Evolutionary conservation across 2,797 vertebrate species (phyloP), one percentile per base, ranked within the genome.

Genomic region (Petrocephalus sullivani): DNA sequence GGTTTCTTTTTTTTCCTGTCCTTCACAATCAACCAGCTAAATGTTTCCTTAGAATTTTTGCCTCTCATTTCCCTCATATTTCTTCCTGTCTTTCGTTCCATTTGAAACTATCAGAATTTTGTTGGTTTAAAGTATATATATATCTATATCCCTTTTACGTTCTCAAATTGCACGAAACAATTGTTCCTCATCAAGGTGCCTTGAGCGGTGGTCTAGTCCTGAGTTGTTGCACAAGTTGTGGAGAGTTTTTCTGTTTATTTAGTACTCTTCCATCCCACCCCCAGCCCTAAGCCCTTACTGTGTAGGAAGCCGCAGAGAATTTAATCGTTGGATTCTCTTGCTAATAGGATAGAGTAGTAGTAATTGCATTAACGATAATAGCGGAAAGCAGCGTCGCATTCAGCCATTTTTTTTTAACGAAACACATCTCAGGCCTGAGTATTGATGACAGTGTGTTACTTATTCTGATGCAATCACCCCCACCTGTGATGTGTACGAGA

Each of bases 151-250:
- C 95, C 95, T 91, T 94, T 95, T 95, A 94, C 95, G 94, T 96
- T 95, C 94, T 97, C 96, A 94, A 95, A 96, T 96, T 97, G 96
- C 97, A 97, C 95, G 95, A 96, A 96, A 95, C 95, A 96, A 92
- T 93, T 94, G 96, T 97, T 98, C 96, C 97, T 97, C 97, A 97
- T 99, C 96, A 92, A 98, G 97, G 98, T 98, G 98, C 97, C 98
- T 98, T 98, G 97, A 97, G 97, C 97, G 96, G 95, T 95, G 95
- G 95, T 97, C 96, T 96, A 95, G 96, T 97, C 96, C 97, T 95
- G 95, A 97, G 96, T 95, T 95, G 96, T 96, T 96, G 96, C 96
- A 96, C 96, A 94, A 94, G 95, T 96, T 96, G 94, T 95, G 95
- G 96, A 96, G 95, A 96, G 94, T 95, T 94, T 95, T 95, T 41